Evolutionary conservation across 2,797 vertebrate genomes (phyloP), one percentile per base, ranked within the genome.

Genomic region (Anabas testudineus): DNA sequence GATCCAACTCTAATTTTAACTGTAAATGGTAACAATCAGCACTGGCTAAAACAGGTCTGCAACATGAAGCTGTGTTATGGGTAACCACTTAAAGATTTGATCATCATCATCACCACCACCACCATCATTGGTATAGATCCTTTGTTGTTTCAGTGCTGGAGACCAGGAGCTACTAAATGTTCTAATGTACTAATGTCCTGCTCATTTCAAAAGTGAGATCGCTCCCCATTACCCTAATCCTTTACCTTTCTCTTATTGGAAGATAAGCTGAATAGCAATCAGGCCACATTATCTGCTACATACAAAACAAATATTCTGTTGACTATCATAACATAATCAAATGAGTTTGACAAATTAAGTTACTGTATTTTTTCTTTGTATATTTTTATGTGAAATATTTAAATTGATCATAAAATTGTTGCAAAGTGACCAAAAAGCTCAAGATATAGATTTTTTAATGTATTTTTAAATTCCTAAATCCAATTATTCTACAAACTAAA

Each of bases 401-500:
- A 21, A 28, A 3, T 7, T 28, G 7, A 3, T 28, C 3, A 34
- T 48, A 14, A 24, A 10, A 56, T 58, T 48, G 42, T 19, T 57
- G 16, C n/a, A 1, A 12, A 5, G 10, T 48, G 10, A 37, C 28
- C 28, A 28, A n/a, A n/a, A n/a, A 13, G 43, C 45, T 12, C 18
- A 30, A n/a, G 16, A 30, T 16, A 8, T 36, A 8, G 18, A 16
- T 16, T 18, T 5, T 71, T 19, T 36, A n/a, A n/a, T 37, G 10
- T 12, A 12, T 13, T 43, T n/a, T n/a, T n/a, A n/a, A n/a, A n/a
- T n/a, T n/a, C n/a, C 41, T 36, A 30, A 75, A 63, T 59, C 21
- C n/a, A n/a, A n/a, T 61, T 28, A 73, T 73, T 67, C 55, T 34
- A 48, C 26, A 74, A 64, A 51, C 9, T 61, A 57, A 68, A 49